Percentiles rank a stretch among this genome's conserved stretches.
Evolutionary conservation across 1,140 invertebrate species (phyloP).

Genomic region (Sitodiplosis mosellana): DNA sequence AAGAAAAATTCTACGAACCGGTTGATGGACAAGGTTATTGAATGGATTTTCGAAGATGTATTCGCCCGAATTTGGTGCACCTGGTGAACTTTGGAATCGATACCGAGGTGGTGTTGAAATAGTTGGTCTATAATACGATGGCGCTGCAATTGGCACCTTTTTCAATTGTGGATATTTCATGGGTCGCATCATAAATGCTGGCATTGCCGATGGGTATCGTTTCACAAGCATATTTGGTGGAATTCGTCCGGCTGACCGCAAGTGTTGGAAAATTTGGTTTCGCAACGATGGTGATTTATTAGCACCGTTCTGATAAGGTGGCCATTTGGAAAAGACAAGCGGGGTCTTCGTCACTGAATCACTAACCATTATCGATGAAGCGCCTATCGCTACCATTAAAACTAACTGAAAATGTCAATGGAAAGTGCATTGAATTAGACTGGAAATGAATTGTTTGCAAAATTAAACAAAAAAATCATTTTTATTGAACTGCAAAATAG

Average conservation of each 20-base stretch:
- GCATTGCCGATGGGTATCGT: background rate
- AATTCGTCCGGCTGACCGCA: background rate
- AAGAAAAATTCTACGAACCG: background rate
- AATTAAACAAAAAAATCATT: no score
- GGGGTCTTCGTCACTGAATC: background rate
- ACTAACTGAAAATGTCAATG: no score
- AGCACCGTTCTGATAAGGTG: background rate
- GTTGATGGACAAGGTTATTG: background rate
- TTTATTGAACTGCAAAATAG: no score
- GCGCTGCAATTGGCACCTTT: background rate
- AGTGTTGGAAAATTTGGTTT: background rate
- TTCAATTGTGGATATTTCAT: background rate
- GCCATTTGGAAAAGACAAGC: background rate
- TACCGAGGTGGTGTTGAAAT: background rate
- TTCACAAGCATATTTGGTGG: no score
- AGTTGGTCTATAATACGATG: background rate
- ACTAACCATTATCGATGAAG: background rate
- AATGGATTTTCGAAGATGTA: constrained; percentile 1
- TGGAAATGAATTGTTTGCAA: no score
- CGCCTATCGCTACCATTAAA: no score
- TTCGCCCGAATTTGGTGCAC: constrained; percentile 1
- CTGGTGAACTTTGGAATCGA: background rate
- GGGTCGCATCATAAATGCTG: background rate
- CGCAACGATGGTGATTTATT: background rate
- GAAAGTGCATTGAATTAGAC: no score